Conservation (phyloP, 2,888 invertebrate genomes). For the Danaus chrysippus region DNA sequence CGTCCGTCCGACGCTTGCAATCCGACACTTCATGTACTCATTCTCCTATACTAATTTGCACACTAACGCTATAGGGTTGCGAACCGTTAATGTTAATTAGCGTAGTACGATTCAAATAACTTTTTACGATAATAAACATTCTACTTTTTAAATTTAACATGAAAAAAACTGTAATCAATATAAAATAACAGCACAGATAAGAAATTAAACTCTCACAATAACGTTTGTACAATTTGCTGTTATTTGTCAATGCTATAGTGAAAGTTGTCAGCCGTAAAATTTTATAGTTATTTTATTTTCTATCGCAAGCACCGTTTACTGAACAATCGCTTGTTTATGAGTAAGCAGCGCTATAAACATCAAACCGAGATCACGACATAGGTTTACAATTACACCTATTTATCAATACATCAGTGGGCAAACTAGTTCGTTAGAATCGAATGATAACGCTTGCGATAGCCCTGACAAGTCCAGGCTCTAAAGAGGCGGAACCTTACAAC, state of each 20-base stretch:
- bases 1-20: constrained; percentile 52
- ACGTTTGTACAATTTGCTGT: not conserved
- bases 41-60: constrained; percentile 70
- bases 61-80: constrained; percentile 50
- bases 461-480: constrained; percentile 45
- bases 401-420: constrained; percentile 37
- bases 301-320: constrained; percentile 3
- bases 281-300: constrained; percentile 9
- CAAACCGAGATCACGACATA: constrained; percentile 4
- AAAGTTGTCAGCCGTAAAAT: constrained; percentile 6
- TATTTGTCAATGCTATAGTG: not conserved
- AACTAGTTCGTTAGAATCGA: constrained; percentile 56
- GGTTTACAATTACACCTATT: constrained; percentile 14
- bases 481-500: constrained; percentile 65
- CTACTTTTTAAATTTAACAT: not conserved
- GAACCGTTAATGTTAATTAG: not conserved
- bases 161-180: not conserved
- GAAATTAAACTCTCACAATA: not conserved
- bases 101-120: not conserved
- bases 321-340: constrained; percentile 6
- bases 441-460: constrained; percentile 60
- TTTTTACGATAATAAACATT: not conserved
- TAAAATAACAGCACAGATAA: no score
- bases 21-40: constrained; percentile 69
- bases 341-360: constrained; percentile 3